Evolutionary conservation across 2,113 vertebrate genomes (phyloP).

Genomic region (Pteruthius melanotis): DNA sequence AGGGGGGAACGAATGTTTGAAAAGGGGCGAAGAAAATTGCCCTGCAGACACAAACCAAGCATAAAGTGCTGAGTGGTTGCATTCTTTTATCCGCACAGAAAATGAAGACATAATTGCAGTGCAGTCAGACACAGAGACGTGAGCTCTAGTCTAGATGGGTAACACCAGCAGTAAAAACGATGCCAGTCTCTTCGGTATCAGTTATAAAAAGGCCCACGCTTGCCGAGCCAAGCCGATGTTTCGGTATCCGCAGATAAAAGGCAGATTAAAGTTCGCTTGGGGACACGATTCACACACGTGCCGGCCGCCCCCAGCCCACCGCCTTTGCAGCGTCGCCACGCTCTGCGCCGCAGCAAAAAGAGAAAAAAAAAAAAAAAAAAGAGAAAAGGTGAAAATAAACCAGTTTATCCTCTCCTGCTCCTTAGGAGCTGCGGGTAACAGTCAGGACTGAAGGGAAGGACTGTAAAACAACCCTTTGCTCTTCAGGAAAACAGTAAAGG

Average conservation of each 20-base stretch:
- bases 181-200: background rate
- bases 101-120: conserved; percentile 28
- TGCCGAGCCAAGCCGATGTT: background rate
- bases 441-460: background rate
- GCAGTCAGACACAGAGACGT: background rate
- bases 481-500: background rate
- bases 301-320: background rate
- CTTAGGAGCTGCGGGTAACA: background rate
- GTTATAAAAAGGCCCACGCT: background rate
- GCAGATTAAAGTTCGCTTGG: background rate
- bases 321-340: background rate
- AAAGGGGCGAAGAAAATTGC: conserved; percentile 9
- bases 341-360: background rate
- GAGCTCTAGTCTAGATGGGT: background rate
- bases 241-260: background rate
- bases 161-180: background rate
- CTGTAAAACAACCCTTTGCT: background rate
- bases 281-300: background rate
- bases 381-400: background rate
- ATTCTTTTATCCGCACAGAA: background rate
- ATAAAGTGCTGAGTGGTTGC: background rate
- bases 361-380: background rate
- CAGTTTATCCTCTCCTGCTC: background rate
- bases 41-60: background rate
- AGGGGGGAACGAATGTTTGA: background rate